Evolutionary conservation across 2,113 vertebrate species (phyloP), one percentile per base, ranked within the genome.

Genomic region (Phaethon lepturus): DNA sequence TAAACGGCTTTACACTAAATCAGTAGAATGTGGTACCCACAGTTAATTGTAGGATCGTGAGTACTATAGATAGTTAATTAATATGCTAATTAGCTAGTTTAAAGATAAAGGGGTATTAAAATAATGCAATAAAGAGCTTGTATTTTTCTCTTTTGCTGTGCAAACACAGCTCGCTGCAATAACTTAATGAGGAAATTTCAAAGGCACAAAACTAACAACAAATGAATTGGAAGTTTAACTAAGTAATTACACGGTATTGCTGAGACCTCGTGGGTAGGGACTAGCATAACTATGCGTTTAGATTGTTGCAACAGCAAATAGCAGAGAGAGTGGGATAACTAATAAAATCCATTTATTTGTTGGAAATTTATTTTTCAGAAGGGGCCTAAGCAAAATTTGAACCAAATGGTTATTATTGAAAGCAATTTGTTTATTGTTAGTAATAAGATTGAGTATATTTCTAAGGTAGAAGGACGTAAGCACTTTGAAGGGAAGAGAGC

Each of bases 101-200:
- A 93, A 86, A 88, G 95, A 94, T 94, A 95, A 96, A 96, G 93
- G 44, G 4, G 7, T 67, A 79, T 93, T 90, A 81, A 93, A 94
- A 79, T 76, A 82, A 91, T 72, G 73, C 62, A 87, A 22, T 68
- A 75, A 94, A 92, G 84, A 94, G 62, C 66, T 93, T 87, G 47
- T 87, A 40, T 95, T 95, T 95, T 94, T 94, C 69, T 95, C 62
- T 87, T 90, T 69, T 75, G 40, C 91, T 96, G 53, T 79, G 80
- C 93, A 97, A 96, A 94, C 73, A 89, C 23, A 38, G 87, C 58
- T 96, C 29, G 62, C 56, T 90, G 52, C 74, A 91, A 93, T 91
- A 96, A 88, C 49, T 76, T 95, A 93, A 97, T 94, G 95, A 94
- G 69, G 69, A 86, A 81, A 84, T 93, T 96, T 96, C 69, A 94